Evolutionary conservation across 2,888 invertebrate genomes (phyloP).

Genomic region (Pseudococcus longispinus): DNA sequence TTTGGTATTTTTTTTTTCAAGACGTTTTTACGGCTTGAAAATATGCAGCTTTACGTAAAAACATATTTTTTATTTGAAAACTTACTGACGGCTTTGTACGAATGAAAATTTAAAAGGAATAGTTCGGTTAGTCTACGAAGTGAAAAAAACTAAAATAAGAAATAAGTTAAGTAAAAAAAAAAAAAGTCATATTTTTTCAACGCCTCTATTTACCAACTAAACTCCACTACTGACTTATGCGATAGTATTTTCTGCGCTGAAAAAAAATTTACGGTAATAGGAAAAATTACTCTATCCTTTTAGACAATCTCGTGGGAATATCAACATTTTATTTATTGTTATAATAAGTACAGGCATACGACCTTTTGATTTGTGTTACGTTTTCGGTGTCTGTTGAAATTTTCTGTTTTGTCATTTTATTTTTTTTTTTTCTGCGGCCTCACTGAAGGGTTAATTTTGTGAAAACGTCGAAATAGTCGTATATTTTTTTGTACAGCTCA

Average conservation of each 20-base stretch:
- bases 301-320: conserved; percentile 17
- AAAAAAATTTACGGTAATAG: conserved; percentile 20
- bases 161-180: background rate
- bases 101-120: conserved; percentile 27
- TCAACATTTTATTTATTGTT: conserved; percentile 19
- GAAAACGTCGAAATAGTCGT: background rate
- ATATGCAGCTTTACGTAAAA: conserved; percentile 8
- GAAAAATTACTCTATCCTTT: conserved; percentile 13
- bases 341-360: conserved; percentile 23
- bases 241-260: background rate
- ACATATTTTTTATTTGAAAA: conserved; percentile 9
- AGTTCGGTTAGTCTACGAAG: background rate
- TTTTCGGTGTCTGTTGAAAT: background rate
- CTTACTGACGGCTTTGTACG: conserved; percentile 20
- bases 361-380: conserved; percentile 12
- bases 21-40: conserved; percentile 13
- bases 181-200: conserved; percentile 8
- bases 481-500: background rate
- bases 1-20: background rate
- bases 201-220: conserved; percentile 8
- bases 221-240: background rate
- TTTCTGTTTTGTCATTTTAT: conserved; percentile 3
- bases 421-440: background rate
- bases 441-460: background rate
- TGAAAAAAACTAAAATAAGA: background rate